Base-by-base conservation (phyloP, 2,797 vertebrate genomes). In the Fringilla coelebs region DNA sequence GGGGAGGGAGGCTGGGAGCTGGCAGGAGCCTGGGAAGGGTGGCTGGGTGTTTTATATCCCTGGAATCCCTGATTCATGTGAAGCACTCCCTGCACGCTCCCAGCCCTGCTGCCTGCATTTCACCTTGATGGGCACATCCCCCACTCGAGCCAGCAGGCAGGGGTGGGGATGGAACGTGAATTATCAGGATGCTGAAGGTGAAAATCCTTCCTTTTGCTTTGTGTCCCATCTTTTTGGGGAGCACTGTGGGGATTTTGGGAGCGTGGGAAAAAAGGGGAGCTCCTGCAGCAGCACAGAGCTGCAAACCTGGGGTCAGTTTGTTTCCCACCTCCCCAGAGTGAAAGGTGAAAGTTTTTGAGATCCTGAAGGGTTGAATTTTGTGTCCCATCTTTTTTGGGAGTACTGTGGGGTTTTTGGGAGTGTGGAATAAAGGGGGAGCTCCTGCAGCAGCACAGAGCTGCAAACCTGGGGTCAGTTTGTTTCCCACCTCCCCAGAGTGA, bases 211-310 rank as follows among this genome's bases (percentile, higher is more conserved):
- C 0, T 38, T 36, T 15, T 5, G 1, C n/a, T n/a, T 34, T 2
- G 16, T 49, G 24, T 7, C 24, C 19, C 5, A 3, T 5, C n/a
- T 5, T 25, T 55, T 4, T 11, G 41, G n/a, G 24, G 46, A n/a
- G 31, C 3, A 1, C 36, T 38, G 24, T 10, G 51, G 20, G 36
- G 29, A 13, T 58, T 66, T 34, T 4, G 45, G 63, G 34, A 28
- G 38, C 0, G 5, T 5, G 34, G 38, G 7, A 9, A 20, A 14
- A 57, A 19, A 28, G 21, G 22, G 32, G 32, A 67, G 41, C 17
- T 72, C 54, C 41, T 32, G 17, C 0, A 0, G 13, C 6, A 51
- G 38, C 11, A 2, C 54, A 8, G 38, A 51, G 68, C 51, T 63
- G 45, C 31, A 20, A 34, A 73, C 29, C 17, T 36, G 67, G 36